Evolutionary conservation across 2,113 vertebrate species (phyloP).

Genomic region (Arizona elegans): DNA sequence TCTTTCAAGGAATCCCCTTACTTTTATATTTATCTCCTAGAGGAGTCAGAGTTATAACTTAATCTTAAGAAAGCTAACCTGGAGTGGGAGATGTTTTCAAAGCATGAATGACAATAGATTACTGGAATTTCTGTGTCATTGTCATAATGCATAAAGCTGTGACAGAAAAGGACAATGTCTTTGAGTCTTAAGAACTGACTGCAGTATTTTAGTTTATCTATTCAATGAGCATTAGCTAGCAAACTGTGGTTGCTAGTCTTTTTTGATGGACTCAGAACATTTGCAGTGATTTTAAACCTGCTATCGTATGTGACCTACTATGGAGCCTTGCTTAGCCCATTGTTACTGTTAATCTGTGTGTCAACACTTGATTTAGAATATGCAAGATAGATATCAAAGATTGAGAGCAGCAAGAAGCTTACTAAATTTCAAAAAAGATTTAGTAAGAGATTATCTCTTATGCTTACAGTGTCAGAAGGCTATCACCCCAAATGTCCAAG

Average conservation of each 20-base stretch:
- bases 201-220: constrained; percentile 58
- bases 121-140: constrained; percentile 18
- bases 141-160: constrained; percentile 67
- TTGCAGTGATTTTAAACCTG: neutral
- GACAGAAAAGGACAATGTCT: constrained; percentile 58
- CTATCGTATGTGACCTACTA: neutral
- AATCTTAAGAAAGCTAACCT: constrained; percentile 49
- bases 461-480: neutral
- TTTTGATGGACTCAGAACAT: neutral
- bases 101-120: constrained; percentile 60
- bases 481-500: neutral
- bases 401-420: neutral
- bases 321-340: neutral
- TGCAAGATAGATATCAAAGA: neutral
- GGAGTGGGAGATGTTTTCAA: constrained; percentile 38
- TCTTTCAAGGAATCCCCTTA: neutral
- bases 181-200: constrained; percentile 65
- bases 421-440: neutral
- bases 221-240: constrained; percentile 32
- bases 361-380: neutral
- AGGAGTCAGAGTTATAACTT: constrained; percentile 34
- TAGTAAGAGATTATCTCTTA: neutral
- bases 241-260: neutral
- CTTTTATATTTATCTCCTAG: constrained; percentile 30
- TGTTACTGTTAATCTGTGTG: neutral